These are phyloP conservation scores for Thaumetopoea pityocampa DNA, from an alignment of 1,140 invertebrate genomes.

Conservation along the genomic window DNA sequence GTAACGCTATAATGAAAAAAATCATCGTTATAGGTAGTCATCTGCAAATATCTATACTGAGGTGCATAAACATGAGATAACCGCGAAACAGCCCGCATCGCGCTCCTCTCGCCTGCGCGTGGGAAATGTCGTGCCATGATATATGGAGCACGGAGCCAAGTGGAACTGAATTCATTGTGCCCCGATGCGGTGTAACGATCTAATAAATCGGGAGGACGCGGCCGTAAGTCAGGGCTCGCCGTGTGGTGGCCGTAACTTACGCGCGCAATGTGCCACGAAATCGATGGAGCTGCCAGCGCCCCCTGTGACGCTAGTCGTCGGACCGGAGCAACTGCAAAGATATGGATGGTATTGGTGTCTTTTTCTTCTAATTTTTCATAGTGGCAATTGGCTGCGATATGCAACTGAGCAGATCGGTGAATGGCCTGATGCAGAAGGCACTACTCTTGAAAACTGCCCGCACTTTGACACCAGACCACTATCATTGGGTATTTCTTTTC, in stretches of 20 bases:
- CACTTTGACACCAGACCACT: no score
- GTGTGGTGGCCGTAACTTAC: conserved; percentile 58
- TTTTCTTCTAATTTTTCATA: no score
- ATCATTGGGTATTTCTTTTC: no score
- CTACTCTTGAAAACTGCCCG: no score
- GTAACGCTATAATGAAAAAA: no score
- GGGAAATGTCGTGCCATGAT: conserved; percentile 44
- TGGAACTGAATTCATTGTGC: conserved; percentile 61
- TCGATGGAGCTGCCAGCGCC: conserved; percentile 56
- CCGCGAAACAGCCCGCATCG: conserved; percentile 42
- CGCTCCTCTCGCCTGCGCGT: conserved; percentile 2
- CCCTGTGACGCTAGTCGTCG: not conserved
- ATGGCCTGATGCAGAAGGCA: no score
- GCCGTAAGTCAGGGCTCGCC: conserved; percentile 58
- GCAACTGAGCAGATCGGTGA: no score
- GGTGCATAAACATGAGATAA: conserved; percentile 17
- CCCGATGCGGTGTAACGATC: conserved; percentile 60
- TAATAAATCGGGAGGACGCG: conserved; percentile 64
- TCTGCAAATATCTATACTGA: conserved; percentile 20
- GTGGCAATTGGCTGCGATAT: no score
- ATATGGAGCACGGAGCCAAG: conserved; percentile 49
- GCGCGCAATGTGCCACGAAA: conserved; percentile 68
- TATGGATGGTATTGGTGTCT: no score
- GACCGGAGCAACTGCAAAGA: conserved; percentile 12
- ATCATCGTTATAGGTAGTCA: no score